Percentiles rank a stretch among this genome's conserved stretches.
Evolutionary conservation across 2,888 invertebrate genomes (phyloP).

Genomic region (Perithous albicinctus): DNA sequence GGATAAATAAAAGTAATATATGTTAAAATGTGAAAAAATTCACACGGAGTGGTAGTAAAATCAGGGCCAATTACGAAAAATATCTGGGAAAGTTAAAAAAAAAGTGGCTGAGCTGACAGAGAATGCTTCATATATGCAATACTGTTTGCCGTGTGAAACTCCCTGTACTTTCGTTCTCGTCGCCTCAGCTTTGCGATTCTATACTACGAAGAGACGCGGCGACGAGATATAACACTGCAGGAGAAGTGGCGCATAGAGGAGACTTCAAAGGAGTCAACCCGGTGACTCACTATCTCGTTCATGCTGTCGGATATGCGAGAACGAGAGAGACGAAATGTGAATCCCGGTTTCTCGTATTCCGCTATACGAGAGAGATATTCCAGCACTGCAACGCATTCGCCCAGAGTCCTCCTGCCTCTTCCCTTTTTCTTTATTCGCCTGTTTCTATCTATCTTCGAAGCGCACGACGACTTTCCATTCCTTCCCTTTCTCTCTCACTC

Average conservation of each 20-base stretch:
- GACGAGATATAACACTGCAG: background rate
- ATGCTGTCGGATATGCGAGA: conserved; percentile 3
- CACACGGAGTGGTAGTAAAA: too few species aligned
- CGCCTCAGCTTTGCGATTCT: background rate
- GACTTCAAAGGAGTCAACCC: conserved; percentile 38
- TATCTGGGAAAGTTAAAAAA: too few species aligned
- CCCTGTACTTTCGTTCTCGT: conserved; percentile 14
- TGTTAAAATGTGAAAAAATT: too few species aligned
- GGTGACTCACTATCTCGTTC: conserved; percentile 49
- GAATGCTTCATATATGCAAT: too few species aligned
- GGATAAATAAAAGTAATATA: too few species aligned
- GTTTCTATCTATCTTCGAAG: background rate
- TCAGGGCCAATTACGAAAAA: too few species aligned
- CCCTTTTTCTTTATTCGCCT: conserved; percentile 21
- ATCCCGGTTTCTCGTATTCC: conserved; percentile 50
- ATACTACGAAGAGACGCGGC: background rate
- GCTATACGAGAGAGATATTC: conserved; percentile 18
- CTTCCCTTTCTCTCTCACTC: background rate
- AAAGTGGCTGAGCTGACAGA: too few species aligned
- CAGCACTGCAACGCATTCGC: conserved; percentile 17
- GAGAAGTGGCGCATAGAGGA: conserved; percentile 13
- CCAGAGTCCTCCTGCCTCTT: background rate
- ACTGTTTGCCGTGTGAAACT: conserved; percentile 13
- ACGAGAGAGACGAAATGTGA: conserved; percentile 10
- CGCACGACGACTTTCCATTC: conserved; percentile 23